Base-by-base conservation (phyloP, 2,888 invertebrate species). In the Palloptera scutellata region DNA sequence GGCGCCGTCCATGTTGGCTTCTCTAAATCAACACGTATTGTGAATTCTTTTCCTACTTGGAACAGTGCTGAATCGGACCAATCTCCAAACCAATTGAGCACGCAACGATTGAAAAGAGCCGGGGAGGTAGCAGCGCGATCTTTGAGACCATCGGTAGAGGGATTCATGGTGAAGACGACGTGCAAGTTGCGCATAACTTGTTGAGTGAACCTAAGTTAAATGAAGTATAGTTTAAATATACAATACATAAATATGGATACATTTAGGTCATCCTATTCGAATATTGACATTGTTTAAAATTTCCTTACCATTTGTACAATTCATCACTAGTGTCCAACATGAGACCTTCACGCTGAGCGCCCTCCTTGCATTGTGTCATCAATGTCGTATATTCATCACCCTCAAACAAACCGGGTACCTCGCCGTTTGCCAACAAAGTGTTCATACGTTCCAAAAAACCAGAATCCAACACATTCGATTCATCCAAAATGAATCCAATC, bases 81-180 rank as follows among this genome's bases (percentile, higher is more conserved):
- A 85, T 99, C 99, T 12, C 99, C 99, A 85, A 99, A 98, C 98
- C 98, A 98, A 86, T 99, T 98, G 77, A 99, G 89, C 12, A 99
- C 98, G 85, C 98, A 99, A 85, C 98, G 91, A 88, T 99, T 99
- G 89, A 99, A 99, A 67, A 99, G 88, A 5, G 99, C 99, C 42
- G 99, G 99, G 6, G 99, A 99, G 0, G 99, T 99, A 11, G 99
- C 96, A 0, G 99, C 99, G 72, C 98, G 90, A 86, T 98, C 98
- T 85, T 99, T 98, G 54, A 99, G 88, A 0, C 98, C 99, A 81
- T 99, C 98, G 0, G 97, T 95, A 0, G 97, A 97, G 10, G 99
- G 99, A 87, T 99, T 99, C 99, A 99, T 99, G 0, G 99, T 99
- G 86, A 99, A 99, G 55, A 99, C 99, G 11, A 99, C 99, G 86